Evolutionary conservation across 2,888 invertebrate genomes (phyloP), one percentile per base, ranked within the genome.

Genomic region (Cordylochernes scorpioides): DNA sequence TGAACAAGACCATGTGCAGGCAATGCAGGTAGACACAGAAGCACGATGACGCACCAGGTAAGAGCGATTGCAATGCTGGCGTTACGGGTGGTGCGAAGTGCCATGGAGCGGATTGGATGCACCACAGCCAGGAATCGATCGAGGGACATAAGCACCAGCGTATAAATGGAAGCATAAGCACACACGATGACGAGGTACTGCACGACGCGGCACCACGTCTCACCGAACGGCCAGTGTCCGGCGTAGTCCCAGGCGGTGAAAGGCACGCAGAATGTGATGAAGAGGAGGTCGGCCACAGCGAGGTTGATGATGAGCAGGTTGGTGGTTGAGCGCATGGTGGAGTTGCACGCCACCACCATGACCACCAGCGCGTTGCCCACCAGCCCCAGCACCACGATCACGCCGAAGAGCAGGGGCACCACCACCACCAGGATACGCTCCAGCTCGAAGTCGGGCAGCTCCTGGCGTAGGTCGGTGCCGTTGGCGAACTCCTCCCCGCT

Each of bases 211-310:
- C 42, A 42, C 41, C 42, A 42, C 9, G 34, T 28, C 47, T 70
- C 68, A 8, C 86, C 84, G 47, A 86, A 82, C 1, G 80, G 77
- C 84, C 84, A 88, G 46, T 67, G 64, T 4, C 72, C 68, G 0
- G 77, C 72, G 51, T 82, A 86, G 46, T 77, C 77, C 12, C 75
- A 70, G 1, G 80, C 84, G 1, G 86, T 86, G 53, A 82, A 82
- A 0, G 86, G 86, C 13, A 86, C 80, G 55, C 84, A 86, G 55
- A 84, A 77, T 29, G 80, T 66, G 22, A 86, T 77, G 53, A 86
- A 86, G 17, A 78, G 64, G 16, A 86, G 58, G 52, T 86, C 86
- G 24, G 86, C 82, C 19, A 80, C 62, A 3, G 84, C 82, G 36
- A 84, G 57, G 51, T 78, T 82, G 35, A 84, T 72, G 44, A 86